Conservation (phyloP, 2,797 vertebrate genomes). For the Rhyacichthys aspro region DNA sequence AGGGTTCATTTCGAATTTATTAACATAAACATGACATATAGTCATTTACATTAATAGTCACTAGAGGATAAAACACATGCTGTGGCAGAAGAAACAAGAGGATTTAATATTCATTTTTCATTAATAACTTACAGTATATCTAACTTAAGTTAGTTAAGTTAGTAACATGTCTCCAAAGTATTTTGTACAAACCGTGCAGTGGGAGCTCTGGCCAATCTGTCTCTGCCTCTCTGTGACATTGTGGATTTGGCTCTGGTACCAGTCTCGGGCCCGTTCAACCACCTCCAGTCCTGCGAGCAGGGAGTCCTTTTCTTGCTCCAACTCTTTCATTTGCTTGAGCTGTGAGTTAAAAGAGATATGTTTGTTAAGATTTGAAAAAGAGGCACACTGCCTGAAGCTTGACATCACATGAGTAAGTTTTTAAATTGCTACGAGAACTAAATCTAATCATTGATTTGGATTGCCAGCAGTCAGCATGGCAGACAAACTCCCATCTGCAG, state of each 20-base stretch:
- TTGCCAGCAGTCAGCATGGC: constrained; percentile 20
- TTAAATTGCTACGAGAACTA: constrained; percentile 12
- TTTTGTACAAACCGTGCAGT: constrained; percentile 67
- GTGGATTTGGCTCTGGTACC: constrained; percentile 93
- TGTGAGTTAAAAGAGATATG: constrained; percentile 54
- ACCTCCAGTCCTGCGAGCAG: constrained; percentile 91
- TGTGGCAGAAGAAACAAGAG: not conserved
- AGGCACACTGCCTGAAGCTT: constrained; percentile 15
- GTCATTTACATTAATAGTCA: too few relatives aligned
- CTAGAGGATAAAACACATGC: not conserved
- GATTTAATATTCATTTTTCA: too few relatives aligned
- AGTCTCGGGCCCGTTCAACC: constrained; percentile 87
- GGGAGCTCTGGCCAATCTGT: constrained; percentile 81
- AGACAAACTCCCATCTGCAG: constrained; percentile 51
- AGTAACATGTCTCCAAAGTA: not conserved
- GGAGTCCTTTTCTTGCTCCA: constrained; percentile 93
- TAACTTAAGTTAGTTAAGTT: too few relatives aligned
- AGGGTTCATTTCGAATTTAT: too few relatives aligned
- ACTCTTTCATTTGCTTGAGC: constrained; percentile 93
- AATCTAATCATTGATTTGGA: constrained; percentile 32
- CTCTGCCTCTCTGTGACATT: constrained; percentile 88
- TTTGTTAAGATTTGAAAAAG: not conserved
- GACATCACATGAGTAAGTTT: constrained; percentile 7
- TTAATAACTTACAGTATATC: too few relatives aligned
- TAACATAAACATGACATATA: too few relatives aligned